These are phyloP conservation scores for Hyposoter didymator DNA, from an alignment of 2,888 invertebrate genomes.

Conservation along the genomic window DNA sequence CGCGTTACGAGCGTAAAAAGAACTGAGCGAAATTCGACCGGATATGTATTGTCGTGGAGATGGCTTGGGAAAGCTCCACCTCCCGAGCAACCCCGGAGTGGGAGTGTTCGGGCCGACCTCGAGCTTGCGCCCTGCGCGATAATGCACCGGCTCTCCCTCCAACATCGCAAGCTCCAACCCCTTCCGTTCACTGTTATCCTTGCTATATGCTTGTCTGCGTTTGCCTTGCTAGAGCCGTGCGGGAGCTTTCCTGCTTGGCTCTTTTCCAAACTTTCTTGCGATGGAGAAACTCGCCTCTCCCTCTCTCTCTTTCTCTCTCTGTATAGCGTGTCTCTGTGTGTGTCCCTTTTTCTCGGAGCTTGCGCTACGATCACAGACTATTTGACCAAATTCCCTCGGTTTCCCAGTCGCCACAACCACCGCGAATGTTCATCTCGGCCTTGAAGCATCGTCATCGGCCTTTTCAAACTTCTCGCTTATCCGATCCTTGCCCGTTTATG, in stretches of 20 bases:
- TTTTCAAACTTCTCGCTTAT: constrained; percentile 26
- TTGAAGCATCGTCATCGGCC: constrained; percentile 44
- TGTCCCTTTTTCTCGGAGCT: constrained; percentile 5
- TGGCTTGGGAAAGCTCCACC: constrained; percentile 79
- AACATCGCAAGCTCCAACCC: constrained; percentile 77
- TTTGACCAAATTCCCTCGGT: constrained; percentile 40
- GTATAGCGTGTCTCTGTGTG: neutral
- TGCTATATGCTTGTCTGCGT: constrained; percentile 38
- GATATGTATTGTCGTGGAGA: constrained; percentile 80
- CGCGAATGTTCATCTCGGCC: constrained; percentile 37
- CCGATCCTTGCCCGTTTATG: constrained; percentile 19
- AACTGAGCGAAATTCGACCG: constrained; percentile 78
- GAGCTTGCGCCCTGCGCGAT: constrained; percentile 79
- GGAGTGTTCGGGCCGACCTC: constrained; percentile 77
- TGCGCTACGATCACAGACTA: constrained; percentile 30
- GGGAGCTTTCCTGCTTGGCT: constrained; percentile 57
- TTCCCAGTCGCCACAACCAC: constrained; percentile 35
- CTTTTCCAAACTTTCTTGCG: constrained; percentile 56
- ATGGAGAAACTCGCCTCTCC: neutral
- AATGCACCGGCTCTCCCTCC: constrained; percentile 62
- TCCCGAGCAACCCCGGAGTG: constrained; percentile 74
- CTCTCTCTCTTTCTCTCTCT: constrained; percentile 2
- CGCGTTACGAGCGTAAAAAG: constrained; percentile 81
- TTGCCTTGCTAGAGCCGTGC: constrained; percentile 18
- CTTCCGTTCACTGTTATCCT: constrained; percentile 69